Evolutionary conservation across 2,113 vertebrate genomes (phyloP).

Genomic region (Ctenomys sociabilis): DNA sequence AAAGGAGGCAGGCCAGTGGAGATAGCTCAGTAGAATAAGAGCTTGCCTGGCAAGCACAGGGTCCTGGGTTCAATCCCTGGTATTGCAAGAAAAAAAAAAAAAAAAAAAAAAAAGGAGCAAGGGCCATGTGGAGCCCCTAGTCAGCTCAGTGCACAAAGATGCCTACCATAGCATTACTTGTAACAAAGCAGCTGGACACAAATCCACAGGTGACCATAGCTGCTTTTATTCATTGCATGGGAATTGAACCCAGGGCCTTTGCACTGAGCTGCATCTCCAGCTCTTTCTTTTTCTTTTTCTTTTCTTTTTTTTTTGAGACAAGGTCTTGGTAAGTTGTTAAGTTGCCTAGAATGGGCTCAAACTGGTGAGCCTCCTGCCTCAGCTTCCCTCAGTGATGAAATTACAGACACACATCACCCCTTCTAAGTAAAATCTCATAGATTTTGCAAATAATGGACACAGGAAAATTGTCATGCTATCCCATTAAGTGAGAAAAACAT

Average conservation of each 20-base stretch:
- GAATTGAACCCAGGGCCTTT: background rate
- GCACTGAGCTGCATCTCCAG: background rate
- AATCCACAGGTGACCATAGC: background rate
- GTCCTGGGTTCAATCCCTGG: too few species aligned
- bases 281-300: background rate
- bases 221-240: background rate
- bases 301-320: background rate
- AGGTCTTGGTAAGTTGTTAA: background rate
- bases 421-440: background rate
- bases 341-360: background rate
- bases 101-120: too few species aligned
- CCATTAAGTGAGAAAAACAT: background rate
- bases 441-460: background rate
- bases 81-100: too few species aligned
- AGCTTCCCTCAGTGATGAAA: background rate
- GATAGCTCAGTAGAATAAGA: too few species aligned
- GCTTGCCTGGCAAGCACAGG: too few species aligned
- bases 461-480: background rate
- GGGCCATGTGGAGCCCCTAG: background rate
- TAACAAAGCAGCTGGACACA: background rate
- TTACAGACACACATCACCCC: background rate
- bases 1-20: too few species aligned
- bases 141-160: background rate
- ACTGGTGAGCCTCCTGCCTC: background rate
- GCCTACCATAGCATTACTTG: background rate